Evolutionary conservation across 2,113 vertebrate genomes (phyloP), one percentile per base, ranked within the genome.

Genomic region (Corythornis vintsioides): DNA sequence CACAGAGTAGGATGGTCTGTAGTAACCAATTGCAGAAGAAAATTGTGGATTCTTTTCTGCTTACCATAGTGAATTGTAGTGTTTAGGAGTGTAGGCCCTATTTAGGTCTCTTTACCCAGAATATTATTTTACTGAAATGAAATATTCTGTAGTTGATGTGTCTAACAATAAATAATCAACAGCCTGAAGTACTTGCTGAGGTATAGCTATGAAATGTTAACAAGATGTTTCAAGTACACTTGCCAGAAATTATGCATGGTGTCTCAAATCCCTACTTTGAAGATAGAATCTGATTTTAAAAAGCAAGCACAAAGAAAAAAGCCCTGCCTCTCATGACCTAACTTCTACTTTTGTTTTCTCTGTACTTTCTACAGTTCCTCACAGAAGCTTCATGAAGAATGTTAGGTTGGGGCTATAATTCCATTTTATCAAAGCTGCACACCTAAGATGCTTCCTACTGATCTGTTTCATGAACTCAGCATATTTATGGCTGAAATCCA

Each of bases 121-220:
- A 83, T 22, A 76, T 40, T 86, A 53, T 90, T 78, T 73, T 70
- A 67, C 42, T 56, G 76, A 88, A 90, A 77, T 90, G 47, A 88
- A 77, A 66, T 88, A 81, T 83, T 86, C 86, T 71, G 38, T 70
- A 69, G 56, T 64, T 86, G 42, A 59, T 60, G 15, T 70, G 38
- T 61, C 83, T 92, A 86, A 71, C 73, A 89, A 83, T 78, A 92
- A 92, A 82, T 94, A 83, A 83, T 86, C 70, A 74, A 19, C 52
- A 90, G 56, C 25, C 29, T 78, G 77, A 78, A 90, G 65, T 72
- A 64, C 83, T 84, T 93, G 64, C 89, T 86, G 77, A 90, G n/a
- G 13, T 93, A 22, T 80, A 92, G 76, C 69, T 90, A 56, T 74
- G 83, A 95, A 92, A 94, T 93, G 80, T 83, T 88, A 93, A 72